phyloP scores from a whole-genome alignment of 1,140 invertebrate species.

The Brachionus angularis region DNA sequence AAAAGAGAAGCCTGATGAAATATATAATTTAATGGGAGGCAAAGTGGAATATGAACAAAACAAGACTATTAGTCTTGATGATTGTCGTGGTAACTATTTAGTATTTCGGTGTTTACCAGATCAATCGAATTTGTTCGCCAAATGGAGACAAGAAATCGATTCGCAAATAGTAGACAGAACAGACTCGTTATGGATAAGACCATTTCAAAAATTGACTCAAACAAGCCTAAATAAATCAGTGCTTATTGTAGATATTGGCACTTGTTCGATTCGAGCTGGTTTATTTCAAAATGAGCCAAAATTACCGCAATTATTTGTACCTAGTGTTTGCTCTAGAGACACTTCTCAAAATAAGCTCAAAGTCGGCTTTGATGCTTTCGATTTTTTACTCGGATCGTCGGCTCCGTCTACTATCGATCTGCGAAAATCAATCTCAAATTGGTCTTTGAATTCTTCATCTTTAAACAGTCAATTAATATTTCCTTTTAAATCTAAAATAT shows the following conservation, averaged over 20 bases:
- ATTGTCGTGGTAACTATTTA: slow-evolving; percentile 6
- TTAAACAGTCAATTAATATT: slow-evolving; percentile 33
- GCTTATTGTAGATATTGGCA: slow-evolving; percentile 34
- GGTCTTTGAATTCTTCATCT: slow-evolving; percentile 30
- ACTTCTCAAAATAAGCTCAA: slow-evolving; percentile 1
- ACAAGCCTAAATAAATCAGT: background rate
- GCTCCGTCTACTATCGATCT: slow-evolving; percentile 17
- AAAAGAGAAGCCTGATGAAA: slow-evolving; percentile 26
- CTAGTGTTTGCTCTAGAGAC: slow-evolving; percentile 11
- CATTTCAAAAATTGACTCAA: background rate
- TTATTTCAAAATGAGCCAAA: slow-evolving; percentile 7
- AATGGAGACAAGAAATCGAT: slow-evolving; percentile 22
- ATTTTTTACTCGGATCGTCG: slow-evolving; percentile 22
- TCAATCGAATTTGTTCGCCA: background rate
- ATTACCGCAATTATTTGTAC: slow-evolving; percentile 8
- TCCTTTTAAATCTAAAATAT: slow-evolving; percentile 11
- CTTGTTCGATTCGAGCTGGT: slow-evolving; percentile 35
- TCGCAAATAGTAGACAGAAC: slow-evolving; percentile 10
- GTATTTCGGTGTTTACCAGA: slow-evolving; percentile 1
- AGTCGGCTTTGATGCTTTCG: slow-evolving; percentile 29
- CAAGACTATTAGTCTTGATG: slow-evolving; percentile 12
- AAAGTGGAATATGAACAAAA: slow-evolving; percentile 14
- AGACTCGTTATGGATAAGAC: slow-evolving; percentile 2
- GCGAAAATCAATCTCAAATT: slow-evolving; percentile 23
- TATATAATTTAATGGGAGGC: slow-evolving; percentile 36